These are phyloP conservation scores for Gnathonemus longibarbis DNA, from an alignment of 2,113 vertebrate species.

Conservation along the genomic window DNA sequence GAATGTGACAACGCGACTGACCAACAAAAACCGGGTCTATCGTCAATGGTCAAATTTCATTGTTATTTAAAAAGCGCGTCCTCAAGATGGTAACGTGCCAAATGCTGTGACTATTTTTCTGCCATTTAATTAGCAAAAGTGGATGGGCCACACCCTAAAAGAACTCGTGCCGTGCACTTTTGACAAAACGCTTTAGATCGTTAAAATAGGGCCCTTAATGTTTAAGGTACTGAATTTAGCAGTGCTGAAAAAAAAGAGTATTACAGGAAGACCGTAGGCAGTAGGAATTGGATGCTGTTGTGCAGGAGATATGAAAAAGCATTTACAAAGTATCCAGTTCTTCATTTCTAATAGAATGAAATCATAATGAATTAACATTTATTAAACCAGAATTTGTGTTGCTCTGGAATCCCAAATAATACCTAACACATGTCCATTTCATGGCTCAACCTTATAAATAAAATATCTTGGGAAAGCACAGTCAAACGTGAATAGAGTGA, in stretches of 20 bases:
- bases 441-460: neutral
- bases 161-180: neutral
- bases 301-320: neutral
- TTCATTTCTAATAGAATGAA: neutral
- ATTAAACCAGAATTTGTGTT: neutral
- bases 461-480: neutral
- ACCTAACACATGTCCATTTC: neutral
- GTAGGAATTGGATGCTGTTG: neutral
- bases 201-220: neutral
- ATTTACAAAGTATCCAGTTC: neutral
- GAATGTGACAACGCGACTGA: no score
- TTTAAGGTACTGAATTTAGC: neutral
- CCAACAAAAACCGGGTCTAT: no score
- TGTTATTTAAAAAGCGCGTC: neutral
- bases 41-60: neutral
- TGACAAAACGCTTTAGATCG: neutral
- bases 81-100: neutral
- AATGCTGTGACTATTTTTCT: neutral
- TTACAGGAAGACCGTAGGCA: neutral
- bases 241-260: neutral
- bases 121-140: neutral
- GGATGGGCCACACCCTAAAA: neutral
- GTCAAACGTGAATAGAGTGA: neutral
- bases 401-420: neutral
- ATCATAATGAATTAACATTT: neutral